Percentiles rank a stretch among this genome's conserved stretches.
Evolutionary conservation across 2,113 vertebrate species (phyloP).

Genomic region (Cheilinus undulatus): DNA sequence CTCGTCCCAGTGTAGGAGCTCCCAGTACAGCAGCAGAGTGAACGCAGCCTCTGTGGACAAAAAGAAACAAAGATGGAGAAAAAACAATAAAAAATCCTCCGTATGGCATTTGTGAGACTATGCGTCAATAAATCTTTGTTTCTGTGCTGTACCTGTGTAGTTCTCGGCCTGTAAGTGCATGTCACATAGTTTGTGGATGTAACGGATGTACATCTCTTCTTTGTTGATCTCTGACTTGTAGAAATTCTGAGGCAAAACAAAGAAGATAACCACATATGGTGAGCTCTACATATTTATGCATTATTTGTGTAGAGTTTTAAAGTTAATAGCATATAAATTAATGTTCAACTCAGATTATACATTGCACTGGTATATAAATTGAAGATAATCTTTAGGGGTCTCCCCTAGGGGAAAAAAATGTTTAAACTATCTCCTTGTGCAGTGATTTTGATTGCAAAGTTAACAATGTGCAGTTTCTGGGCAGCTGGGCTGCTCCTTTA

Average conservation of each 20-base stretch:
- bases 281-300: too few relatives aligned
- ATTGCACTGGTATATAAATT: too few relatives aligned
- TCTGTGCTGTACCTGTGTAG: constrained; percentile 88
- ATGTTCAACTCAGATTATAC: too few relatives aligned
- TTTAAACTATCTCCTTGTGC: too few relatives aligned
- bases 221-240: constrained; percentile 99
- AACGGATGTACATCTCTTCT: constrained; percentile 99
- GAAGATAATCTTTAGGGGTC: too few relatives aligned
- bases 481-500: too few relatives aligned
- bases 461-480: too few relatives aligned
- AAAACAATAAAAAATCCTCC: not conserved
- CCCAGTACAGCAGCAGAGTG: constrained; percentile 96
- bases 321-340: too few relatives aligned
- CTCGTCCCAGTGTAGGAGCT: constrained; percentile 97
- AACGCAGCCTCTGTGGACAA: constrained; percentile 92
- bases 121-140: not conserved
- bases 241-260: constrained; percentile 88
- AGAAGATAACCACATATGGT: not conserved
- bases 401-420: too few relatives aligned
- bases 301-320: too few relatives aligned
- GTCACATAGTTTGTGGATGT: constrained; percentile 98
- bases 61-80: not conserved
- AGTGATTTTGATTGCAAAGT: too few relatives aligned
- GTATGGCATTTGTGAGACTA: not conserved
- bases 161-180: constrained; percentile 98